phyloP scores from a whole-genome alignment of 1,140 invertebrate genomes.

The Drosophila ironensis region DNA sequence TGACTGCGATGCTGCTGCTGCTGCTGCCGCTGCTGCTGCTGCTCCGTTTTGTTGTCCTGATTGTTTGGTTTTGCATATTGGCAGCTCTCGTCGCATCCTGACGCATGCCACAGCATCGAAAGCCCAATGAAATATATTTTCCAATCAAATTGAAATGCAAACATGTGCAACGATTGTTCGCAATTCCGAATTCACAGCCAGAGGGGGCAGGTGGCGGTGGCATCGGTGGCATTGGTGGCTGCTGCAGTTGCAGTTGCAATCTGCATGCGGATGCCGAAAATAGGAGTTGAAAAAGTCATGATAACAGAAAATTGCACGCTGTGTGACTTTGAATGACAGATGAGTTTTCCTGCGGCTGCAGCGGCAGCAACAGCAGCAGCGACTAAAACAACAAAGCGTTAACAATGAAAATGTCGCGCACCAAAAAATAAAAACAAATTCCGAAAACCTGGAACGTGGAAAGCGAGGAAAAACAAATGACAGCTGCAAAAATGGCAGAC shows the following conservation, averaged over 20 bases:
- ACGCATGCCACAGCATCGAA: constrained; percentile 43
- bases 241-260: not conserved
- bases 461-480: constrained; percentile 47
- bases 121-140: constrained; percentile 71
- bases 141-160: constrained; percentile 79
- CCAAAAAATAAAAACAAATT: constrained; percentile 35
- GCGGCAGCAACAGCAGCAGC: constrained; percentile 7
- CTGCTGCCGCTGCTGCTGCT: constrained; percentile 9
- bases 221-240: not conserved
- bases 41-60: constrained; percentile 7
- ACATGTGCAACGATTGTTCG: constrained; percentile 55
- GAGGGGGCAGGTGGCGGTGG: constrained; percentile 3
- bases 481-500: constrained; percentile 68
- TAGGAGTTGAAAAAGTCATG: constrained; percentile 75
- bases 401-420: constrained; percentile 77
- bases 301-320: constrained; percentile 70
- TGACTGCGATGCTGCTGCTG: constrained; percentile 52
- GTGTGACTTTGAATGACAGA: constrained; percentile 76
- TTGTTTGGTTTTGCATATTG: constrained; percentile 54
- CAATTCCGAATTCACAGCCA: too few relatives aligned
- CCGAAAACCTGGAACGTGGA: not conserved
- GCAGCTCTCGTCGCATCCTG: constrained; percentile 23
- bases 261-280: constrained; percentile 42
- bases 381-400: constrained; percentile 62
- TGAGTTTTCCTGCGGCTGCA: constrained; percentile 51